These are phyloP conservation scores for Zygaena filipendulae DNA, from an alignment of 2,888 invertebrate species.

Conservation along the genomic window DNA sequence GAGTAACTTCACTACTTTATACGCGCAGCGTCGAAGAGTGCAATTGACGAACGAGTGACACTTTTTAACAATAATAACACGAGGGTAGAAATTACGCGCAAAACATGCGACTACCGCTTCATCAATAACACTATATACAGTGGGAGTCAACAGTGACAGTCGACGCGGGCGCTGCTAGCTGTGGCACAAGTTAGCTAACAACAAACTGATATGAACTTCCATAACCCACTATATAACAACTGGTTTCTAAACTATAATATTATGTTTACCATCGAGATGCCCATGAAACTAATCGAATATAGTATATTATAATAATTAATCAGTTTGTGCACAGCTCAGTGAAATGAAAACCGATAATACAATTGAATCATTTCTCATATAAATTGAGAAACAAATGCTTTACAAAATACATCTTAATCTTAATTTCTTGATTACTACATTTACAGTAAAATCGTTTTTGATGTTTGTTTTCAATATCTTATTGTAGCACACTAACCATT, in stretches of 20 bases:
- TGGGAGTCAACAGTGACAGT: slow-evolving; percentile 17
- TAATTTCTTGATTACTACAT: slow-evolving; percentile 64
- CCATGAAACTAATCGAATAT: too few species aligned
- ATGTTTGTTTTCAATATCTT: slow-evolving; percentile 57
- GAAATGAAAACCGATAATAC: slow-evolving; percentile 46
- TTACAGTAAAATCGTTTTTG: slow-evolving; percentile 63
- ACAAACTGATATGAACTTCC: slow-evolving; percentile 39
- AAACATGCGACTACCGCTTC: slow-evolving; percentile 32
- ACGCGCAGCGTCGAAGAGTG: slow-evolving; percentile 58
- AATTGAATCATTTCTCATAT: slow-evolving; percentile 54
- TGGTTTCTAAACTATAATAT: slow-evolving; percentile 39
- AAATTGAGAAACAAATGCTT: slow-evolving; percentile 61
- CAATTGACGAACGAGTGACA: slow-evolving; percentile 68
- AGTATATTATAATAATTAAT: too few species aligned
- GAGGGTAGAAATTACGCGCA: slow-evolving; percentile 43
- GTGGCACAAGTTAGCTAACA: slow-evolving; percentile 24
- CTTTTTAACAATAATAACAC: slow-evolving; percentile 59
- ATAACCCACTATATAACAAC: slow-evolving; percentile 57
- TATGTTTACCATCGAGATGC: slow-evolving; percentile 49
- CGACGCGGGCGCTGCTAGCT: slow-evolving; percentile 3
- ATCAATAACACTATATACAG: slow-evolving; percentile 49
- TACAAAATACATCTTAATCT: slow-evolving; percentile 65
- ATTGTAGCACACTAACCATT: slow-evolving; percentile 69
- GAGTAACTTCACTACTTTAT: slow-evolving; percentile 29
- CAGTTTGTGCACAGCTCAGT: slow-evolving; percentile 62